A percentile compares a stretch with the other conserved stretches of the same genome.
phyloP scores from a whole-genome alignment of 2,888 invertebrate genomes.

The Eupithecia dodoneata region DNA sequence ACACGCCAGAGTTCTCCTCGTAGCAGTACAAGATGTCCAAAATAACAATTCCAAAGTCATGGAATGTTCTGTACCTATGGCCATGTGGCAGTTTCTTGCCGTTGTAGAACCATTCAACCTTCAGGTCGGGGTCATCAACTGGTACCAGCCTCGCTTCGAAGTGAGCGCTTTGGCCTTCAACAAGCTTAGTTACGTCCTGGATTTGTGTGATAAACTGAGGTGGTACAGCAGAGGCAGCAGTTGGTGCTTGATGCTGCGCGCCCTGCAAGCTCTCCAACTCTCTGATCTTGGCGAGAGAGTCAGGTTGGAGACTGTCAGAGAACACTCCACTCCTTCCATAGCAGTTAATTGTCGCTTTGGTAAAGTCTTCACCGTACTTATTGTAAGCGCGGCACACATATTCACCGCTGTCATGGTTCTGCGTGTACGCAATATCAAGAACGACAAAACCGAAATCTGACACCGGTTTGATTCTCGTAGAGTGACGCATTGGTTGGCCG shows the following conservation, averaged over 20 bases:
- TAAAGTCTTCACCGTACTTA: constrained; percentile 95
- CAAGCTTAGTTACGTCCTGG: constrained; percentile 91
- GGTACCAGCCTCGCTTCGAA: constrained; percentile 97
- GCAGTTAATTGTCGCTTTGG: constrained; percentile 92
- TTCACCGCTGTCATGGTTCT: constrained; percentile 96
- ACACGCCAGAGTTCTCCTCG: constrained; percentile 97
- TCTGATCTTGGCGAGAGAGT: constrained; percentile 93
- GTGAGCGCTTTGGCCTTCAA: constrained; percentile 98
- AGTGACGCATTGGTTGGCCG: constrained; percentile 93
- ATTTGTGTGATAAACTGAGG: constrained; percentile 96
- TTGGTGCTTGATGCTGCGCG: constrained; percentile 86
- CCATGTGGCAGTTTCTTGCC: constrained; percentile 96
- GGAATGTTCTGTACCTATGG: constrained; percentile 98
- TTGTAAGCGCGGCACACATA: constrained; percentile 96
- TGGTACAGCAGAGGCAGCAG: constrained; percentile 89
- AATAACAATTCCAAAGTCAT: constrained; percentile 98
- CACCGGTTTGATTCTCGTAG: constrained; percentile 95
- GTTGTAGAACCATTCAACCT: constrained; percentile 98
- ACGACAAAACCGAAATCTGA: constrained; percentile 98
- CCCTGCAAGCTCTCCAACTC: constrained; percentile 91
- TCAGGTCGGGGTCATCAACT: constrained; percentile 96
- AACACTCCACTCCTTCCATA: constrained; percentile 94
- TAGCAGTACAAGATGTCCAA: constrained; percentile 98
- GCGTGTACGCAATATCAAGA: constrained; percentile 96
- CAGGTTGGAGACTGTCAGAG: constrained; percentile 95